These are phyloP conservation scores for Ramphastos sulfuratus DNA, from an alignment of 2,113 vertebrate genomes.

Conservation along the genomic window DNA sequence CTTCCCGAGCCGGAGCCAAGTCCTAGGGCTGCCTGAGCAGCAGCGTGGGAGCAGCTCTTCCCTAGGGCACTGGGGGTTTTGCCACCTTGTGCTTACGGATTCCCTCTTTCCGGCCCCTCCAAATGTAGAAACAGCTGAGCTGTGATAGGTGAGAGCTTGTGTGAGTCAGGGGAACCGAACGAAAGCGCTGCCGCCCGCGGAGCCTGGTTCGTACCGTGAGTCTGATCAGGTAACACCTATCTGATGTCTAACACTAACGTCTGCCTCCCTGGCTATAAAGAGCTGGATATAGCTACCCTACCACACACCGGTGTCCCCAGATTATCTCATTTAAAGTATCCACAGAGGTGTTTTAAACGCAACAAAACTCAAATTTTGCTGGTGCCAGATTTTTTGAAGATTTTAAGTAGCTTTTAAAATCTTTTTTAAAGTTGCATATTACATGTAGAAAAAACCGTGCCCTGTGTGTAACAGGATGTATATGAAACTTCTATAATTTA, in stretches of 20 bases:
- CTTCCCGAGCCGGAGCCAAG: fast-evolving
- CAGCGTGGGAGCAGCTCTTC: background rate
- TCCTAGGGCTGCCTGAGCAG: background rate
- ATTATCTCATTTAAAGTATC: background rate
- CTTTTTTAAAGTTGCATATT: background rate
- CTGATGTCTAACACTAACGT: fast-evolving
- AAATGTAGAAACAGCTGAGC: background rate
- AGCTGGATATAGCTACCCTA: background rate
- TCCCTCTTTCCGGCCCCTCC: background rate
- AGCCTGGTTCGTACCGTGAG: fast-evolving
- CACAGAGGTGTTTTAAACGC: fast-evolving
- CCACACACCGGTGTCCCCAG: background rate
- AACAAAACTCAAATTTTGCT: background rate
- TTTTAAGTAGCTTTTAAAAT: background rate
- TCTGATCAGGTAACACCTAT: fast-evolving
- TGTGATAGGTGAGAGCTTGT: background rate
- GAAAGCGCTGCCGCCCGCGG: fast-evolving
- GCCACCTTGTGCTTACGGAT: background rate
- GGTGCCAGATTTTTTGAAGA: background rate
- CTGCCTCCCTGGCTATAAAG: background rate
- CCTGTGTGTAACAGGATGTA: background rate
- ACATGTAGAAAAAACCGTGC: background rate
- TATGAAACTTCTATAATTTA: background rate
- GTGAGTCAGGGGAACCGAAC: background rate
- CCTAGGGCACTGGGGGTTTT: fast-evolving